Percentiles rank a stretch among this genome's conserved stretches.
These are phyloP conservation scores for Luperina nickerlii DNA, from an alignment of 2,888 invertebrate species.

Conservation along the genomic window DNA sequence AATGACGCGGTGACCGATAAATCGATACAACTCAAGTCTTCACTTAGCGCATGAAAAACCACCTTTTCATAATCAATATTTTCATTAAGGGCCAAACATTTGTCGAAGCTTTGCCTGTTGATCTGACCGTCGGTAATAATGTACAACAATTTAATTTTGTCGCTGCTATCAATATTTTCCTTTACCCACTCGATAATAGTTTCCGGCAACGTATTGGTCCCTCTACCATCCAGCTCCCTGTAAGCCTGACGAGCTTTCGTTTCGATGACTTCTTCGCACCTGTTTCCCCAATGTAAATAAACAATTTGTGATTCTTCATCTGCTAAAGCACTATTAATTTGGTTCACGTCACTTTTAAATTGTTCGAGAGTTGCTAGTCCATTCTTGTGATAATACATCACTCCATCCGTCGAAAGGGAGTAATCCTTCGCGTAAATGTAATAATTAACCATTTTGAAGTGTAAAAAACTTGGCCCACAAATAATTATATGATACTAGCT, in stretches of 20 bases:
- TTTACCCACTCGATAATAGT: slow-evolving; percentile 36
- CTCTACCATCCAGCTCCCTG: neutral
- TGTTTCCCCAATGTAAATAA: slow-evolving; percentile 38
- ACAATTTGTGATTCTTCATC: slow-evolving; percentile 23
- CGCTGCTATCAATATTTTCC: neutral
- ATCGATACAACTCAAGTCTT: slow-evolving; percentile 27
- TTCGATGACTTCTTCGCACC: slow-evolving; percentile 22
- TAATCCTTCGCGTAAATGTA: slow-evolving; percentile 42
- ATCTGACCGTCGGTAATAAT: slow-evolving; percentile 38
- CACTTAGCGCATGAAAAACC: slow-evolving; percentile 25
- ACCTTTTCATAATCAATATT: slow-evolving; percentile 35
- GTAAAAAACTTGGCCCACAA: neutral
- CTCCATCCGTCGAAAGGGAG: slow-evolving; percentile 18
- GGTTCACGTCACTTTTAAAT: slow-evolving; percentile 22
- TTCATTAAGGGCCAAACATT: slow-evolving; percentile 35
- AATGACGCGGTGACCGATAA: slow-evolving; percentile 62
- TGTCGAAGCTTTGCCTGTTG: neutral
- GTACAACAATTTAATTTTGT: slow-evolving; percentile 43
- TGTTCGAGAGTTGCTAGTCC: slow-evolving; percentile 25
- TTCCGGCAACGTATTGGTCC: slow-evolving; percentile 23
- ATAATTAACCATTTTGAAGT: slow-evolving; percentile 31
- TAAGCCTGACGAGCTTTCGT: slow-evolving; percentile 4
- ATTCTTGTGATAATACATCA: slow-evolving; percentile 13
- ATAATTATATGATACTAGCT: neutral
- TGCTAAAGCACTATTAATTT: slow-evolving; percentile 13